Base-by-base conservation (phyloP, 2,113 vertebrate species). In the Erythrolamprus reginae region DNA sequence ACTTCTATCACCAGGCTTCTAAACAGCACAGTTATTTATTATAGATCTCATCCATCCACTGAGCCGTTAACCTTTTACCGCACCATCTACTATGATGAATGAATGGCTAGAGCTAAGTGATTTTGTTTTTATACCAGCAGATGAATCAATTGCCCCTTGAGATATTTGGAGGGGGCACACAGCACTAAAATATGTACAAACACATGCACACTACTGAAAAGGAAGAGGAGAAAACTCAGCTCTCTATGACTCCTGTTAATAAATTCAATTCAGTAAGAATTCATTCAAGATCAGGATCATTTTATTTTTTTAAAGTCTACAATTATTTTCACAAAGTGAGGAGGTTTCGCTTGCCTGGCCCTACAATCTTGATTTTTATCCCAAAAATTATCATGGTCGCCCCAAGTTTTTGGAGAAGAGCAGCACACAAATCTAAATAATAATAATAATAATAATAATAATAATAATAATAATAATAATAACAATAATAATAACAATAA, bases 111-210 rank as follows among this genome's bases (percentile, higher is more conserved):
- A 86, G 93, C 92, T 88, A 93, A 92, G 95, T 92, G 92, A 96
- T 96, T 95, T 93, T 95, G 91, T 91, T 91, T 96, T 95, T 93
- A 95, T 93, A 92, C 94, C 92, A 95, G 96, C 94, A 94, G 94
- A 96, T 95, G 89, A 95, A 96, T 95, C 94, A 96, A 95, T 91
- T 89, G 91, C 92, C 51, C 87, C 86, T 89, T 92, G 91, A 87
- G 91, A 89, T 87, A 93, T 28, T 83, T 55, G 87, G 82, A 93
- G 26, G 24, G 19, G 90, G 89, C 87, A 51, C 1, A 33, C 6
- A 48, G 65, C 10, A 2, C 10, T 12, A 38, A 23, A 5, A 56
- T 65, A 56, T 33, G 26, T 52, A 48, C 51, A 52, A 17, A 65
- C 48, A 48, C 21, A 50, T 2, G 10, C 55, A 90, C 13, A n/a